Conservation (phyloP, 1,140 invertebrate genomes). For the Magallana ariakensis region DNA sequence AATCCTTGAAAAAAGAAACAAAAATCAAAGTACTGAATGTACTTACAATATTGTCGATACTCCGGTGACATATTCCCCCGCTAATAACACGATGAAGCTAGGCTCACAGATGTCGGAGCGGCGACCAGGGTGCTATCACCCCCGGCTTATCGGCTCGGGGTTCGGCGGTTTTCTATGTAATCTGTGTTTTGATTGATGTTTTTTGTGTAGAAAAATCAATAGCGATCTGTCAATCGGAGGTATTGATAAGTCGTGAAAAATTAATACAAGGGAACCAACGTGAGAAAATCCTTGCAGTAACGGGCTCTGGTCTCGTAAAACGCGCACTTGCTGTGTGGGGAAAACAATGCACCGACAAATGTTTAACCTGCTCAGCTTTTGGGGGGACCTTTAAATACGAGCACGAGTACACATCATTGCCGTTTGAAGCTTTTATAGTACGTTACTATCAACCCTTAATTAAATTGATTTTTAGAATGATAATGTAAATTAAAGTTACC, state of each 20-base stretch:
- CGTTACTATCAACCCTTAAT: background rate
- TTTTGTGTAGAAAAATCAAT: slow-evolving; percentile 22
- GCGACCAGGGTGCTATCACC: background rate
- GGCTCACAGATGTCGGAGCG: background rate
- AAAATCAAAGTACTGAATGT: background rate
- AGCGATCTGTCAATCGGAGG: slow-evolving; percentile 21
- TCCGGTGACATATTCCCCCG: slow-evolving; percentile 25
- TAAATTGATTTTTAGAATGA: background rate
- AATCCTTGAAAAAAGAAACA: background rate
- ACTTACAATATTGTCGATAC: slow-evolving; percentile 17
- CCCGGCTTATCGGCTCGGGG: background rate
- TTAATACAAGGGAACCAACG: slow-evolving; percentile 4
- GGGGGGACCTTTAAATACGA: slow-evolving; percentile 10
- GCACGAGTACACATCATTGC: background rate
- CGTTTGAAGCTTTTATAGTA: background rate
- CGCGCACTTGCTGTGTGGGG: background rate
- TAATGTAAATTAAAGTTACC: slow-evolving; percentile 21
- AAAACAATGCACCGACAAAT: background rate
- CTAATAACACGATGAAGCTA: too few relatives aligned
- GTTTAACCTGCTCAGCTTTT: background rate
- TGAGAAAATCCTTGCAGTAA: background rate
- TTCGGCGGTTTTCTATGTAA: slow-evolving; percentile 4
- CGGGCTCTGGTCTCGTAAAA: background rate
- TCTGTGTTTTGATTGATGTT: slow-evolving; percentile 26
- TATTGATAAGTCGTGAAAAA: slow-evolving; percentile 31